Evolutionary conservation across 1,140 invertebrate genomes (phyloP).

Genomic region (Lasaia peninsularis): DNA sequence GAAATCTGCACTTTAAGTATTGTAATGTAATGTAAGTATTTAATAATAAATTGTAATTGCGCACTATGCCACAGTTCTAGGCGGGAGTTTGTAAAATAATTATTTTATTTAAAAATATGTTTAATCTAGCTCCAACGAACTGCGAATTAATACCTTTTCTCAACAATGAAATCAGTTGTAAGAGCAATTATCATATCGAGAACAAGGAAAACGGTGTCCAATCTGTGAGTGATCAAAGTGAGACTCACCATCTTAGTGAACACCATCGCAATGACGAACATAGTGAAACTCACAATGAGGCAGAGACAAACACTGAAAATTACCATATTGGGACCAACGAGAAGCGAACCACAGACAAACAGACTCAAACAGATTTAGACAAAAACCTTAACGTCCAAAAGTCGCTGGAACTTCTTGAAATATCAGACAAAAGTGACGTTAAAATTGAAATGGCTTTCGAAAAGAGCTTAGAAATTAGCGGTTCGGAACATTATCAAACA

Average conservation of each 20-base stretch:
- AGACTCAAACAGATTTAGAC: constrained; percentile 41
- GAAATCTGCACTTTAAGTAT: too few relatives aligned
- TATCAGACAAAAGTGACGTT: constrained; percentile 31
- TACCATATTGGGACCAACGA: constrained; percentile 9
- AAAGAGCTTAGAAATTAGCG: constrained; percentile 39
- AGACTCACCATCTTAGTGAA: neutral
- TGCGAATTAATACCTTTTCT: constrained; percentile 27
- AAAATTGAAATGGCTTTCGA: constrained; percentile 54
- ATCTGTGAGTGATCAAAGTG: neutral
- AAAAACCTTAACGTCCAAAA: constrained; percentile 42
- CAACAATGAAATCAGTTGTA: constrained; percentile 24
- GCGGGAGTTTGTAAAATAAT: too few relatives aligned
- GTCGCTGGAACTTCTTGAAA: constrained; percentile 52
- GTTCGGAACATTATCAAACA: constrained; percentile 47
- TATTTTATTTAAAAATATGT: too few relatives aligned
- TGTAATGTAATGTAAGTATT: too few relatives aligned
- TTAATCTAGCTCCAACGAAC: too few relatives aligned
- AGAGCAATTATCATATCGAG: too few relatives aligned
- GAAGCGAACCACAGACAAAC: constrained; percentile 38
- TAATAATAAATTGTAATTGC: too few relatives aligned
- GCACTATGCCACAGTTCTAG: too few relatives aligned
- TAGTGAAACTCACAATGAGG: neutral
- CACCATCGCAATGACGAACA: neutral
- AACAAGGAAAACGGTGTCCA: too few relatives aligned
- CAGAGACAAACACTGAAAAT: neutral